phyloP scores from a whole-genome alignment of 2,888 invertebrate species.

The Norana najaformis region DNA sequence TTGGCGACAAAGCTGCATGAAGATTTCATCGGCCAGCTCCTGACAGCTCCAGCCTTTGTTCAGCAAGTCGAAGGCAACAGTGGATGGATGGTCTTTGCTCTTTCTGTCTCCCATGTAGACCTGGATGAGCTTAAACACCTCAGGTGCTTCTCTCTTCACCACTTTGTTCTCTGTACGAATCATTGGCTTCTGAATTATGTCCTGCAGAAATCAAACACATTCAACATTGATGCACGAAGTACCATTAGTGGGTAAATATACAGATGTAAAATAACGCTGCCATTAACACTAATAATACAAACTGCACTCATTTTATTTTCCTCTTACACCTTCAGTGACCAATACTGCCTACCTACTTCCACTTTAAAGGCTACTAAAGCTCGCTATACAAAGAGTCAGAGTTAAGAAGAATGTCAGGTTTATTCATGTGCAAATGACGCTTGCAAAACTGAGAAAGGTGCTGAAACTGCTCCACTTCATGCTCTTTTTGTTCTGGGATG shows the following conservation, averaged over 20 bases:
- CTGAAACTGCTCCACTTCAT: not conserved
- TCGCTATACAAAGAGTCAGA: not conserved
- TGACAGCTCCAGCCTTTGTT: conserved; percentile 81
- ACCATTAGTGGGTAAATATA: not conserved
- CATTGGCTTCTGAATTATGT: conserved; percentile 89
- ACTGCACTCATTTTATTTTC: not conserved
- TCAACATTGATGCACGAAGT: not conserved
- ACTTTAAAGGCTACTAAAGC: not conserved
- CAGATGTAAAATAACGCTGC: not conserved
- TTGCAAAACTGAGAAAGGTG: not conserved
- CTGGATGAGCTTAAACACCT: conserved; percentile 88
- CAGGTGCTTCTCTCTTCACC: conserved; percentile 87
- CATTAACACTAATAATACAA: not conserved
- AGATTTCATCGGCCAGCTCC: conserved; percentile 89
- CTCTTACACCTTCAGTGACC: not conserved
- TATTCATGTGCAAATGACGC: not conserved
- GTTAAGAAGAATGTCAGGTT: not conserved
- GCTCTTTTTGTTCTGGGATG: not conserved
- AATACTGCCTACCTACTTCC: too few species aligned
- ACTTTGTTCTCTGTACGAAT: conserved; percentile 82
- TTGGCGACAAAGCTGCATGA: conserved; percentile 91
- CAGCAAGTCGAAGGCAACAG: conserved; percentile 85
- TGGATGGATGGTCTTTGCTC: conserved; percentile 52
- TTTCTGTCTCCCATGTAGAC: conserved; percentile 96
- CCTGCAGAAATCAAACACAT: conserved; percentile 61